Evolutionary conservation across 2,888 invertebrate genomes (phyloP).

Genomic region (Villa cingulata): DNA sequence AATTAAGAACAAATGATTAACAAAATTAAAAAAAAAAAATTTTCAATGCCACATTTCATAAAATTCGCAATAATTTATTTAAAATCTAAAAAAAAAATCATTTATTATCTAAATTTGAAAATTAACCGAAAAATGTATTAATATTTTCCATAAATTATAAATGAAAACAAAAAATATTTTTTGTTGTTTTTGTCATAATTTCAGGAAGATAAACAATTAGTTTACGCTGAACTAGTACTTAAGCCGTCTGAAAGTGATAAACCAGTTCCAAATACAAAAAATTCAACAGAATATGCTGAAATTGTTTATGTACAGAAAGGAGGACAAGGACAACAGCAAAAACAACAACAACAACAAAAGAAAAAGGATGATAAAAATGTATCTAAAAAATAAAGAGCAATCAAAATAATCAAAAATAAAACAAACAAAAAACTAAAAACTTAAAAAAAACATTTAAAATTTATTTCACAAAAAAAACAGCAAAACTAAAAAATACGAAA

Average conservation of each 20-base stretch:
- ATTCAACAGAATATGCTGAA: constrained; percentile 62
- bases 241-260: constrained; percentile 33
- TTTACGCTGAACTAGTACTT: constrained; percentile 60
- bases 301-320: constrained; percentile 49
- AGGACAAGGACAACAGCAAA: constrained; percentile 7
- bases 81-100: no score
- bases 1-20: no score
- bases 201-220: constrained; percentile 49
- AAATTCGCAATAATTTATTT: no score
- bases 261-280: constrained; percentile 28
- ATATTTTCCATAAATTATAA: not conserved
- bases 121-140: no score
- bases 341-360: no score
- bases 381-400: not conserved
- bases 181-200: constrained; percentile 1
- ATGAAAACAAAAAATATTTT: not conserved
- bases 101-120: no score
- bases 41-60: no score
- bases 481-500: no score
- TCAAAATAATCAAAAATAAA: not conserved
- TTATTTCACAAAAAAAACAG: no score
- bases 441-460: not conserved
- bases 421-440: not conserved
- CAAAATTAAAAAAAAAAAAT: no score
- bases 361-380: constrained; percentile 1